Conservation (phyloP, 37 sponge, comb jelly and placozoan species). For the Geodia barretti region DNA sequence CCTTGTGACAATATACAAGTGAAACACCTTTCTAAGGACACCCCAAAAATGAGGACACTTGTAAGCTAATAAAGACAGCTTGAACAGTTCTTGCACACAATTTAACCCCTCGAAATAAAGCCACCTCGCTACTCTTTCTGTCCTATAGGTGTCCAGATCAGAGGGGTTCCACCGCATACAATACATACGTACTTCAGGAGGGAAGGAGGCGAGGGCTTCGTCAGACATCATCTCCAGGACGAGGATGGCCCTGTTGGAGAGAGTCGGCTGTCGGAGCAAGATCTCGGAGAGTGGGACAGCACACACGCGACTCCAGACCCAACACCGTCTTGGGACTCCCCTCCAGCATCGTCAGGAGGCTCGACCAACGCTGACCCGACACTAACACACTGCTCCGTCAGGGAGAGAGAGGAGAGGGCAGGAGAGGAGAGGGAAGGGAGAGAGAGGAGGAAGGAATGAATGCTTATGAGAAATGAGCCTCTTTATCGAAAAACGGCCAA, state of each 20-base stretch:
- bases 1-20: no score
- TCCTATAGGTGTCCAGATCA: no score
- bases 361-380: background rate
- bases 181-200: constrained; percentile 9
- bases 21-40: no score
- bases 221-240: constrained; percentile 15
- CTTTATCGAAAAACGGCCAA: no score
- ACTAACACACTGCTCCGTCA: background rate
- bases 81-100: background rate
- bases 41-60: no score
- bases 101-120: no score
- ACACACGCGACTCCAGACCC: background rate
- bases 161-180: no score
- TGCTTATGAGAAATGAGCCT: no score
- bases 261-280: background rate
- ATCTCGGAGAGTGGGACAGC: background rate
- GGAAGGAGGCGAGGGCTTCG: constrained; percentile 6
- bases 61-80: background rate
- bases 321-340: background rate
- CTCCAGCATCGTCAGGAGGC: background rate
- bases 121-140: no score
- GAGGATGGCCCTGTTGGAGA: constrained; percentile 1
- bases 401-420: background rate
- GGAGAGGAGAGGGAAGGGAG: background rate
- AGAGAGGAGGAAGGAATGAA: no score